Base-by-base conservation (phyloP, 2,888 invertebrate genomes). In the Cheilosia vernalis region DNA sequence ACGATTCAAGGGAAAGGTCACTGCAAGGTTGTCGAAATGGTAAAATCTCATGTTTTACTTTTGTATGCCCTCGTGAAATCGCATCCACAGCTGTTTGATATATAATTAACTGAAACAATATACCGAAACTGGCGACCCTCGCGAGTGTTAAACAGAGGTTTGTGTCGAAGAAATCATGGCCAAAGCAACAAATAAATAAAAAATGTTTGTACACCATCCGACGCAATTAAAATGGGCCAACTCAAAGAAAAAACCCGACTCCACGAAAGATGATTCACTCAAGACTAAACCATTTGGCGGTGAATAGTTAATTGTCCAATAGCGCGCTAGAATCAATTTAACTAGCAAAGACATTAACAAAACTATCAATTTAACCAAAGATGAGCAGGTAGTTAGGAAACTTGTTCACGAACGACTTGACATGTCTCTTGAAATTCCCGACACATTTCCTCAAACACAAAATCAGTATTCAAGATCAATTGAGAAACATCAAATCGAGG, bases 381-480 rank as follows among this genome's bases (percentile, higher is more conserved):
- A 49, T 21, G 40, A 27, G 30, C 10, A 9, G 13, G 17, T 19
- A 58, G 60, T 77, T 82, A 30, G 51, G 76, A 70, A 77, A 70
- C 63, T 53, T 60, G 10, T 64, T 81, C 60, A 55, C 53, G 69
- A 70, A 63, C 53, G 19, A 42, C 42, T 55, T 74, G 74, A 69
- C 51, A 78, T 13, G 42, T 73, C 64, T 61, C 37, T 67, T 74
- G 44, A 70, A 53, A 77, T 77, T 76, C 81, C 51, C 51, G 15
- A 51, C 70, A 76, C 76, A 77, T 80, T 74, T 74, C 66, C 64
- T 60, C 67, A 51, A 60, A 70, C 69, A 77, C 44, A 58, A 82
- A 47, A 67, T 67, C 67, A 81, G 63, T 63, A 69, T 66, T 74
- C 61, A 69, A 80, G 74, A 74, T 49, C 49, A 67, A 79, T 66